phyloP scores from a whole-genome alignment of 1,140 invertebrate species.

The Ephestia elutella region DNA sequence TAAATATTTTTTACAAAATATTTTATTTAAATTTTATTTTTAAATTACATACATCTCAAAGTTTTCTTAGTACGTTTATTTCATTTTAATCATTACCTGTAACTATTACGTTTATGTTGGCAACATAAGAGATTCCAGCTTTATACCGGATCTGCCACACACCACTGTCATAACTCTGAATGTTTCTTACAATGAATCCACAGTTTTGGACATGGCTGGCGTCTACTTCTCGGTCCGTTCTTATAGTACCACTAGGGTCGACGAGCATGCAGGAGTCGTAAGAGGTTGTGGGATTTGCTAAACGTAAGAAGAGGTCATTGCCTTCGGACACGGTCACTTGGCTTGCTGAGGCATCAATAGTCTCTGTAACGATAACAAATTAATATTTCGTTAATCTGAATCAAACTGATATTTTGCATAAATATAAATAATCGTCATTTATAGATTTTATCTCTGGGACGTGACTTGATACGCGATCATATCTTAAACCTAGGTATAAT shows the following conservation, averaged over 20 bases:
- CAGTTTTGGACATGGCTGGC: slow-evolving; percentile 24
- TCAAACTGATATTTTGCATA: background rate
- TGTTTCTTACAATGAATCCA: slow-evolving; percentile 34
- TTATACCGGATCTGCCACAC: slow-evolving; percentile 47
- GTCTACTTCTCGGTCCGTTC: slow-evolving; percentile 17
- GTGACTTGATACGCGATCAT: too few relatives aligned
- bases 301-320: slow-evolving; percentile 39
- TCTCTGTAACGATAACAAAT: slow-evolving; percentile 34
- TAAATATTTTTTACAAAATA: too few relatives aligned
- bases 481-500: too few relatives aligned
- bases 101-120: slow-evolving; percentile 33
- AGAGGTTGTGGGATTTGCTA: slow-evolving; percentile 31
- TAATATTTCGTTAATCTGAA: background rate
- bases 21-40: too few relatives aligned
- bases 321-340: slow-evolving; percentile 38
- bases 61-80: background rate
- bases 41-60: too few relatives aligned
- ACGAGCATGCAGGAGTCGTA: slow-evolving; percentile 39
- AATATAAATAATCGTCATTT: too few relatives aligned
- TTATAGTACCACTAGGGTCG: slow-evolving; percentile 27
- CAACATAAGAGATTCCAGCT: slow-evolving; percentile 35
- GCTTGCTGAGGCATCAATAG: slow-evolving; percentile 31
- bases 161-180: slow-evolving; percentile 29
- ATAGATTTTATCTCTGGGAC: too few relatives aligned
- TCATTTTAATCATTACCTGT: slow-evolving; percentile 29